Conservation (phyloP, 1,140 invertebrate genomes). For the Subanguina moxae region DNA sequence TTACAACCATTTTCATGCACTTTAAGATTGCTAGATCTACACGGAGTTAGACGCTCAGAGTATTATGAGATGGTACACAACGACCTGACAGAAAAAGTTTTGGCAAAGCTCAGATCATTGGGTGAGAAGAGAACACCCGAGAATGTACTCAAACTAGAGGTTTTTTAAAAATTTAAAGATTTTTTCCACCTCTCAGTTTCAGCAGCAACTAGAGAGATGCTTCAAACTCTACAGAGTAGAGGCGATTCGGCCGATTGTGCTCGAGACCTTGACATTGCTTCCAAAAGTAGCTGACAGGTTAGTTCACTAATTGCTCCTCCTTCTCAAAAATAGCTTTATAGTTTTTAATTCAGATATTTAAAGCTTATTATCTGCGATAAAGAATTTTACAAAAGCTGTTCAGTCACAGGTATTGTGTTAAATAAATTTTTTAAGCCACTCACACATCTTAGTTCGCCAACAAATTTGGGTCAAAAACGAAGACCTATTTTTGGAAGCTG, state of each 20-base stretch:
- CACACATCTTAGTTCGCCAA: conserved; percentile 24
- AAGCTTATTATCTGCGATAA: conserved; percentile 46
- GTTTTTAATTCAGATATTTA: conserved; percentile 38
- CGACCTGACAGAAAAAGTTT: conserved; percentile 32
- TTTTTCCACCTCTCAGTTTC: background rate
- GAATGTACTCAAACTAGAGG: conserved; percentile 38
- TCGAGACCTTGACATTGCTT: conserved; percentile 36
- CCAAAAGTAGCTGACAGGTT: conserved; percentile 37
- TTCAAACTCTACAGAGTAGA: conserved; percentile 37
- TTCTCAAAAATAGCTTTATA: conserved; percentile 7
- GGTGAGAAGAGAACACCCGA: conserved; percentile 31
- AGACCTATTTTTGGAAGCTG: conserved; percentile 33
- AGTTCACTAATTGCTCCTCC: no score
- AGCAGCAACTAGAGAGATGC: conserved; percentile 21
- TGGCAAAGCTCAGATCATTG: conserved; percentile 27
- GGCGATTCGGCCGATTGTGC: conserved; percentile 38
- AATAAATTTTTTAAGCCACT: background rate
- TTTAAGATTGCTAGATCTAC: conserved; percentile 36
- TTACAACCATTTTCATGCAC: no score
- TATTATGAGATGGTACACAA: conserved; percentile 32
- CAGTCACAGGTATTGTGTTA: conserved; percentile 12
- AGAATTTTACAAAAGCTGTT: conserved; percentile 36
- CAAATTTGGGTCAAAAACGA: conserved; percentile 49
- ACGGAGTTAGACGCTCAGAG: conserved; percentile 31
- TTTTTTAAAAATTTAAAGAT: background rate